phyloP scores from a whole-genome alignment of 2,888 invertebrate genomes.

The Eumerus sabulonum region DNA sequence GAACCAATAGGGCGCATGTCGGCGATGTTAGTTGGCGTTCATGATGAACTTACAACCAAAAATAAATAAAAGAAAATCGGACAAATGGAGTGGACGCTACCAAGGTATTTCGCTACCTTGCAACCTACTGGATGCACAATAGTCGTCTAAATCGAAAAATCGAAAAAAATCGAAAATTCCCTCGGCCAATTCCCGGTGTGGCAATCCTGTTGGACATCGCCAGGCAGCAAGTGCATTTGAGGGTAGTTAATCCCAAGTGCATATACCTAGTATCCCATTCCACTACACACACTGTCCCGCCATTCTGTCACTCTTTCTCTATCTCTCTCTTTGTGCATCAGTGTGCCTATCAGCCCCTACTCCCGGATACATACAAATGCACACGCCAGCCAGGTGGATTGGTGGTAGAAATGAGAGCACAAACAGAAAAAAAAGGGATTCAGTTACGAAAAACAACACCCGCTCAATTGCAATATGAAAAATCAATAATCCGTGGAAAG shows the following conservation, averaged over 20 bases:
- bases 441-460: conserved; percentile 13
- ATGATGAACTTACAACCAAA: not conserved
- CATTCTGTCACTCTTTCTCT: not conserved
- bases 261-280: conserved; percentile 19
- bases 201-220: no score
- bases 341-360: conserved; percentile 12
- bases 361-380: conserved; percentile 44
- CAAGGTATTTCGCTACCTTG: no score
- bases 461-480: conserved; percentile 49
- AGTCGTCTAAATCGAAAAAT: no score
- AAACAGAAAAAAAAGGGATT: not conserved
- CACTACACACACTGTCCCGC: conserved; percentile 15
- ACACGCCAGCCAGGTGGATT: conserved; percentile 21
- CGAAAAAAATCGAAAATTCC: no score
- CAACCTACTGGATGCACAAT: not conserved
- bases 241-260: conserved; percentile 45
- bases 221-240: conserved; percentile 3
- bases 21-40: not conserved
- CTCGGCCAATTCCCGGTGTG: no score
- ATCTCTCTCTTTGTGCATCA: no score
- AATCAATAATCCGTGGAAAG: conserved; percentile 42
- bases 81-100: no score
- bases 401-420: no score
- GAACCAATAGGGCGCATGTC: conserved; percentile 57
- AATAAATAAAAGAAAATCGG: not conserved